Percentiles rank a stretch among this genome's conserved stretches.
Evolutionary conservation across 37 sponge, comb jelly and placozoan genomes (phyloP).

Genomic region (Petrosia ficiformis): DNA sequence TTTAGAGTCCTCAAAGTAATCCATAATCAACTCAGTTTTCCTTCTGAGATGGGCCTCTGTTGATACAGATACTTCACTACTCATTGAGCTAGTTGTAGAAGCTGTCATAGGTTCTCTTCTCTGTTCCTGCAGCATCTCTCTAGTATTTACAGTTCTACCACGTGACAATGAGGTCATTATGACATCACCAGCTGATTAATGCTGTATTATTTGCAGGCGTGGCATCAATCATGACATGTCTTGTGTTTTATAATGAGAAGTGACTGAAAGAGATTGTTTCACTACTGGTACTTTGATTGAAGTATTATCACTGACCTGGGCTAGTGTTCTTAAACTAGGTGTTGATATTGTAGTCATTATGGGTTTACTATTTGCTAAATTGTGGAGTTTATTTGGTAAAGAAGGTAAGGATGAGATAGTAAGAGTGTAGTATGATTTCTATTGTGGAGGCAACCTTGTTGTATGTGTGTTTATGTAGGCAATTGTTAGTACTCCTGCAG

Average conservation of each 20-base stretch:
- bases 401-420: conserved; percentile 60
- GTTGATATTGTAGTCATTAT: too few relatives aligned
- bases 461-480: neutral
- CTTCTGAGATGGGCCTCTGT: neutral
- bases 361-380: conserved; percentile 89
- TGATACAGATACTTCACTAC: conserved; percentile 19
- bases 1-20: conserved; percentile 54
- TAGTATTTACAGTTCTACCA: neutral
- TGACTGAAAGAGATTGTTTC: too few relatives aligned
- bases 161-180: neutral
- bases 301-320: too few relatives aligned
- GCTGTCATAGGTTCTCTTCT: neutral
- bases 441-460: neutral
- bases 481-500: neutral
- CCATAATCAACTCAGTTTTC: conserved; percentile 25
- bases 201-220: too few relatives aligned
- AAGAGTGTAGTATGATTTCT: conserved; percentile 3
- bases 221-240: too few relatives aligned
- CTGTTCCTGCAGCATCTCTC: conserved; percentile 16
- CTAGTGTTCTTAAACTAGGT: too few relatives aligned
- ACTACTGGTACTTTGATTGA: too few relatives aligned
- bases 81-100: neutral
- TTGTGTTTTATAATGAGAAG: too few relatives aligned
- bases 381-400: conserved; percentile 84
- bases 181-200: too few relatives aligned